These are phyloP conservation scores for Labroides dimidiatus DNA, from an alignment of 2,797 vertebrate species.

Conservation along the genomic window DNA sequence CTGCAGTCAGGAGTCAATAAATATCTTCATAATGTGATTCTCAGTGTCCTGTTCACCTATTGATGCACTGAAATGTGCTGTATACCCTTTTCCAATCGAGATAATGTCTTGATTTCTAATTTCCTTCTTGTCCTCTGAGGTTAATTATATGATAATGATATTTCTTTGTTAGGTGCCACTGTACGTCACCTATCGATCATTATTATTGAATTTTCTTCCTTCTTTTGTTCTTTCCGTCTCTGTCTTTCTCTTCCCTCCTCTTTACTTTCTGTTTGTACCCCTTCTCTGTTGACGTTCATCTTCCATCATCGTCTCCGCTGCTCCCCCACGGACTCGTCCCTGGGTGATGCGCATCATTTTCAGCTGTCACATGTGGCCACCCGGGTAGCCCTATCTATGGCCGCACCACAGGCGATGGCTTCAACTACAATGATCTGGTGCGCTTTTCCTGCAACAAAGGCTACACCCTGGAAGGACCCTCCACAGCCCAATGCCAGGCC, in stretches of 20 bases:
- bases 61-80: conserved; percentile 35
- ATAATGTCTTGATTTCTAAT: conserved; percentile 44
- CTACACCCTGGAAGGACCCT: conserved; percentile 95
- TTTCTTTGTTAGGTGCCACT: conserved; percentile 58
- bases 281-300: conserved; percentile 3
- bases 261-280: conserved; percentile 2
- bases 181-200: conserved; percentile 55
- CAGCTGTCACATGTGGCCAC: conserved; percentile 97
- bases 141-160: conserved; percentile 74
- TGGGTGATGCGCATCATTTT: conserved; percentile 22
- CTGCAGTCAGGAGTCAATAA: conserved; percentile 25
- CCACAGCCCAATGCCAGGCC: conserved; percentile 94
- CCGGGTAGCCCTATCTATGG: conserved; percentile 98
- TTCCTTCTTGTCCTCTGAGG: conserved; percentile 42
- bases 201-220: conserved; percentile 53
- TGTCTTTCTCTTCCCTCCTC: background rate
- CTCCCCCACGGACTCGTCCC: background rate
- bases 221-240: conserved; percentile 1
- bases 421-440: conserved; percentile 96
- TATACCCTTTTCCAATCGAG: conserved; percentile 34
- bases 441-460: conserved; percentile 95
- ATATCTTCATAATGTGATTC: conserved; percentile 35
- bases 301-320: conserved; percentile 3
- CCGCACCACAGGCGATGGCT: conserved; percentile 94
- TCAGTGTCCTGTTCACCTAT: conserved; percentile 44